Evolutionary conservation across 1,140 invertebrate species (phyloP).

Genomic region (Chionoecetes opilio): DNA sequence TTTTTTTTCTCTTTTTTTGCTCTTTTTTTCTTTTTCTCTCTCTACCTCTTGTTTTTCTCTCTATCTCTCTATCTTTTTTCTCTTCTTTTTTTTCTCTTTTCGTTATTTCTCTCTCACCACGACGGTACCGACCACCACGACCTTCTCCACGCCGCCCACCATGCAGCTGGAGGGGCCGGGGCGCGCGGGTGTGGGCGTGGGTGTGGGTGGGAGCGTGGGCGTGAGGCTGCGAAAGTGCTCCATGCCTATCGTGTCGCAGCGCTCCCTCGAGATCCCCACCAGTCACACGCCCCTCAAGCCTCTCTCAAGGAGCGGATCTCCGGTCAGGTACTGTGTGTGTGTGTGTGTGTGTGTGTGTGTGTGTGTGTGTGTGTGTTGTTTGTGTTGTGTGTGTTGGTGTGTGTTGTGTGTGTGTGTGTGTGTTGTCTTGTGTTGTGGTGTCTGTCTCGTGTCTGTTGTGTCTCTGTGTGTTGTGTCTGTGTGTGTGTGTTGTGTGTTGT

Average conservation of each 20-base stretch:
- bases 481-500: too few species aligned
- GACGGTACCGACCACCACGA: background rate
- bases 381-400: background rate
- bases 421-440: too few species aligned
- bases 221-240: conserved; percentile 63
- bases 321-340: conserved; percentile 38
- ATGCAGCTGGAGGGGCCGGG: background rate
- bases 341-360: conserved; percentile 27
- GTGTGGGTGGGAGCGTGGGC: background rate
- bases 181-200: conserved; percentile 46
- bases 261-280: conserved; percentile 47
- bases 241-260: conserved; percentile 29
- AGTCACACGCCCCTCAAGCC: conserved; percentile 4
- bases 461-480: too few species aligned
- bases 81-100: too few species aligned
- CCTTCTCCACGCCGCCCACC: background rate
- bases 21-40: too few species aligned
- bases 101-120: too few species aligned
- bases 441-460: too few species aligned
- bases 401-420: conserved; percentile 7
- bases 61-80: too few species aligned
- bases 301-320: conserved; percentile 44
- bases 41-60: too few species aligned
- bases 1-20: too few species aligned
- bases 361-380: background rate